Percentiles rank a stretch among this genome's conserved stretches.
phyloP scores from a whole-genome alignment of 2,888 invertebrate species.

The Galeopsomyia nigrocyanea region DNA sequence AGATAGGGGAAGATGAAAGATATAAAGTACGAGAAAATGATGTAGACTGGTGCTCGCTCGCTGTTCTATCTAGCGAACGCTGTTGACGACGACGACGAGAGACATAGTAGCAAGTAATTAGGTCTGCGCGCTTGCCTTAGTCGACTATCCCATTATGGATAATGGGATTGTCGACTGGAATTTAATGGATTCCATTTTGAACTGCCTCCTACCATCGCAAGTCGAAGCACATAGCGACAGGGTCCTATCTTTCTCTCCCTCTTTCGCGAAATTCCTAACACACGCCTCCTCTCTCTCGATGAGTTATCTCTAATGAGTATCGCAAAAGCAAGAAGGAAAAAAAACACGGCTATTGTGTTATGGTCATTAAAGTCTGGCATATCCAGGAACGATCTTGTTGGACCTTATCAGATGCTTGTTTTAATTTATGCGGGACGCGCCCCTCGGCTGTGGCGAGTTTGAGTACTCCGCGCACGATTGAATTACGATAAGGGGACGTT shows the following conservation, averaged over 20 bases:
- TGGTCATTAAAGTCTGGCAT: conserved; percentile 20
- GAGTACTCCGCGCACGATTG: not conserved
- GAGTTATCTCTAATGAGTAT: conserved; percentile 31
- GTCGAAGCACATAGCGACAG: conserved; percentile 8
- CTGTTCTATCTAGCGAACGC: no score
- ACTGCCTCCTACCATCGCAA: not conserved
- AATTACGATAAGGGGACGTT: conserved; percentile 9
- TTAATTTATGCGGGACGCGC: conserved; percentile 15
- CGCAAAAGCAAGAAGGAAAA: conserved; percentile 10
- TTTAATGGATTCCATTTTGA: conserved; percentile 46
- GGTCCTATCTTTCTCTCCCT: no score
- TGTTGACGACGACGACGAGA: no score
- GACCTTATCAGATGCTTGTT: conserved; percentile 32
- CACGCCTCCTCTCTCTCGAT: conserved; percentile 16
- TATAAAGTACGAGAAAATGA: no score
- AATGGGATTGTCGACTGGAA: conserved; percentile 49
- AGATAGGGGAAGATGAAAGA: no score
- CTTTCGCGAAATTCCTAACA: conserved; percentile 18
- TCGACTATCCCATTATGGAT: conserved; percentile 49
- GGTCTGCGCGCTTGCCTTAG: conserved; percentile 32
- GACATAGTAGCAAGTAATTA: conserved; percentile 35
- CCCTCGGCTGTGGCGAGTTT: not conserved
- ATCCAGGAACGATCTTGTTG: conserved; percentile 2
- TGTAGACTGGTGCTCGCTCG: no score
- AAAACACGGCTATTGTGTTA: conserved; percentile 9